Conservation (phyloP, 35 echinoderm and acorn worm species). For the Hemicentrotus pulcherrimus region DNA sequence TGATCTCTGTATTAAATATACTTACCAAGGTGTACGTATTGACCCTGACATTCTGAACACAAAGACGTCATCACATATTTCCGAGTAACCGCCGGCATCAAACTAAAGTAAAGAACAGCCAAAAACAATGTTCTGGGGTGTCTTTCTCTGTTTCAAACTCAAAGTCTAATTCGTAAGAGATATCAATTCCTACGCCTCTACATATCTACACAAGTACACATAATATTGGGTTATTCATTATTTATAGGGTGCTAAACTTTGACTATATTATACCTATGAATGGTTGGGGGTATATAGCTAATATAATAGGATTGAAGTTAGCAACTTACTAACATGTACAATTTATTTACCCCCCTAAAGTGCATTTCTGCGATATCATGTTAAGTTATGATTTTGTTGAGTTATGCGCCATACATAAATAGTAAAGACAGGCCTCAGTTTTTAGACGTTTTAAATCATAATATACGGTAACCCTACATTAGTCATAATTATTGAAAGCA, state of each 20-base stretch:
- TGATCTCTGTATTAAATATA: not conserved
- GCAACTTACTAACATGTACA: too few relatives aligned
- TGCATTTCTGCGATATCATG: too few relatives aligned
- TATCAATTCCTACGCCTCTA: not conserved
- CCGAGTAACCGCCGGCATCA: not conserved
- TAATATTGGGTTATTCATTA: too few relatives aligned
- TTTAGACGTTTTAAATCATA: not conserved
- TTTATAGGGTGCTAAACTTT: too few relatives aligned
- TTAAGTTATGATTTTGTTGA: too few relatives aligned
- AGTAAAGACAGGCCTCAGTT: too few relatives aligned
- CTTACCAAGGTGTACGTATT: not conserved
- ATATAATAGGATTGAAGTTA: too few relatives aligned
- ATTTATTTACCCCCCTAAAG: too few relatives aligned
- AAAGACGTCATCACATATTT: not conserved
- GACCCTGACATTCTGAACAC: not conserved
- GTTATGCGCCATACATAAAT: too few relatives aligned
- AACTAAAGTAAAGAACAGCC: not conserved
- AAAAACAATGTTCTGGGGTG: not conserved
- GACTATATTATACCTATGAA: too few relatives aligned
- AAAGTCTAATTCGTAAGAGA: not conserved
- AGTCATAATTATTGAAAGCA: not conserved
- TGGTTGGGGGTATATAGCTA: too few relatives aligned
- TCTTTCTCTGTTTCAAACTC: not conserved
- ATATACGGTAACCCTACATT: not conserved
- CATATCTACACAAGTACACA: too few relatives aligned